A percentile compares a stretch with the other conserved stretches of the same genome.
These are phyloP conservation scores for Cyprinella venusta DNA, from an alignment of 2,797 vertebrate species.

Conservation along the genomic window DNA sequence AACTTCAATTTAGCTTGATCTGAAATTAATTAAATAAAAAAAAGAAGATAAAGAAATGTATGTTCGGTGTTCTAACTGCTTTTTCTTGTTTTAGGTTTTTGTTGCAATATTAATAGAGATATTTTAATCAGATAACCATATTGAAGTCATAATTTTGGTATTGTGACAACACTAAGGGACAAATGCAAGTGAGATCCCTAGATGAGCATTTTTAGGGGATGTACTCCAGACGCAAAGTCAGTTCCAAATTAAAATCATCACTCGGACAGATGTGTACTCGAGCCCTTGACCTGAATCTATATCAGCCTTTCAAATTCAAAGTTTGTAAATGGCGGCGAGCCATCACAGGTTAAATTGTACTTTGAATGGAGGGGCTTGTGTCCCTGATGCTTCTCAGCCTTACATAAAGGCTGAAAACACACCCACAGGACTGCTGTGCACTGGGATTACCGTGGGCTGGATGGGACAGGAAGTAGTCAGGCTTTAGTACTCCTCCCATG, in stretches of 20 bases:
- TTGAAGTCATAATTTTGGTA: background rate
- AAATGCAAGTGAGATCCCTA: background rate
- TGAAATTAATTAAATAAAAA: background rate
- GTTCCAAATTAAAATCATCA: background rate
- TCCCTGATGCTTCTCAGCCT: constrained; percentile 36
- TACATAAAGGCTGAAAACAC: constrained; percentile 44
- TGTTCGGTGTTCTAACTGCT: background rate
- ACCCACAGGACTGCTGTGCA: constrained; percentile 1
- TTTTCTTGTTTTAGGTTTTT: background rate
- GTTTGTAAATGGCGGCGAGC: background rate
- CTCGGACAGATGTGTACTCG: background rate
- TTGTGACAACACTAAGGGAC: background rate
- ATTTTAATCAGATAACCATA: background rate
- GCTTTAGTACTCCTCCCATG: constrained; percentile 44
- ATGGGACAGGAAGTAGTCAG: constrained; percentile 48
- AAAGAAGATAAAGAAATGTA: background rate
- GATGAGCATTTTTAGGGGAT: background rate
- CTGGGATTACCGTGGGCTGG: constrained; percentile 44
- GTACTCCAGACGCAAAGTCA: background rate
- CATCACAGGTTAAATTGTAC: constrained; percentile 1
- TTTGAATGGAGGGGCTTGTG: background rate
- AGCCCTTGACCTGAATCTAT: background rate
- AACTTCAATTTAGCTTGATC: background rate
- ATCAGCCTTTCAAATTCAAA: background rate
- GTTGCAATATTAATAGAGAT: background rate